phyloP scores from a whole-genome alignment of 2,113 vertebrate species.

The Oriolus oriolus region DNA sequence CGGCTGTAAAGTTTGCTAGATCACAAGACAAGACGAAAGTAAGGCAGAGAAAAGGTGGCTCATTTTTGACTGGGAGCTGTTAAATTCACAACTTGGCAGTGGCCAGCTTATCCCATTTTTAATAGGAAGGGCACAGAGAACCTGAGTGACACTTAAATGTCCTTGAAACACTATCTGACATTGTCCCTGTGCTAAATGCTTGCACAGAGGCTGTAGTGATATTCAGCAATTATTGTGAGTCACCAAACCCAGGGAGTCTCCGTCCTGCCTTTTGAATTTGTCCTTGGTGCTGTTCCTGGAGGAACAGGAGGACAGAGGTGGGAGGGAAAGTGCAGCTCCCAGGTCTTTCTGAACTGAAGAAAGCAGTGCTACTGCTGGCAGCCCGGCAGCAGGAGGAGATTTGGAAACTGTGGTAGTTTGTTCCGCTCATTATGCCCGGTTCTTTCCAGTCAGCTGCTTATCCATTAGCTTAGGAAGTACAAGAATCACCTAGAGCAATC shows the following conservation, averaged over 20 bases:
- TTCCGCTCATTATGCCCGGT: slow-evolving; percentile 9
- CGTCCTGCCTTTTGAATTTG: background rate
- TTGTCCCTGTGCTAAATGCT: background rate
- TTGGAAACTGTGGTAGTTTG: slow-evolving; percentile 8
- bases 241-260: background rate
- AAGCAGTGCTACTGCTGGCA: background rate
- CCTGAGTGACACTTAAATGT: background rate
- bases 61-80: background rate
- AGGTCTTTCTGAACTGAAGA: background rate
- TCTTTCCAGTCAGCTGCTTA: slow-evolving; percentile 40
- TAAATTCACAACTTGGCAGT: background rate
- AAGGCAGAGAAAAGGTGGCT: background rate
- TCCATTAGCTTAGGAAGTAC: slow-evolving; percentile 31
- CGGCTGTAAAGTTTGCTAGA: background rate
- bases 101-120: background rate
- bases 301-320: background rate
- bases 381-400: background rate
- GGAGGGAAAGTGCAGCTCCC: background rate
- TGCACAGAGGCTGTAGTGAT: background rate
- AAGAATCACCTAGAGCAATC: slow-evolving; percentile 15
- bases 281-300: background rate
- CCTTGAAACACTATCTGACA: background rate
- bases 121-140: background rate
- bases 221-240: background rate
- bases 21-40: background rate